Conservation (phyloP, 2,797 vertebrate genomes). For the Pseudomugil gertrudae region DNA sequence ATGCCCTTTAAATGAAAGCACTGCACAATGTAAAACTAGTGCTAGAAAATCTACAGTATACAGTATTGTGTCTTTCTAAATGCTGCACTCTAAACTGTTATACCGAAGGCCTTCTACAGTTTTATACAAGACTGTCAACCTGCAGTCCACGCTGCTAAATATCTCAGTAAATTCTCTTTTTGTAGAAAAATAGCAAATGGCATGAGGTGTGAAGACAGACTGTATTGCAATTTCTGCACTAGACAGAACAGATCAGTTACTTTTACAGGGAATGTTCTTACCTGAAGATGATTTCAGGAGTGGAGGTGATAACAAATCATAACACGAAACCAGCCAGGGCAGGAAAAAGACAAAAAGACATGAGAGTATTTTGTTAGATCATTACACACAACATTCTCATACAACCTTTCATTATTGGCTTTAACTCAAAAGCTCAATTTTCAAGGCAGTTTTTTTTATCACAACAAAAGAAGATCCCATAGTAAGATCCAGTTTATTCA, state of each 20-base stretch:
- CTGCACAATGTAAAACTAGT: not conserved
- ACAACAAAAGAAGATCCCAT: conserved; percentile 11
- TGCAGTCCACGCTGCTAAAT: not conserved
- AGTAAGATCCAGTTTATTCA: conserved; percentile 24
- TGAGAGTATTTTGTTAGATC: conserved; percentile 58
- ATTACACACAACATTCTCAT: conserved; percentile 33
- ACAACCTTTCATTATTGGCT: conserved; percentile 27
- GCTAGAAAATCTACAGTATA: not conserved
- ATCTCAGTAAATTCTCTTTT: conserved; percentile 23
- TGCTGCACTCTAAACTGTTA: not conserved
- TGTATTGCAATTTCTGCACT: conserved; percentile 26
- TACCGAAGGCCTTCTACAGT: not conserved
- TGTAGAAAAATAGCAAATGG: conserved; percentile 13
- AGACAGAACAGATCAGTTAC: conserved; percentile 19
- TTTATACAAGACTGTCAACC: not conserved
- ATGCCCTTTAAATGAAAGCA: too few species aligned
- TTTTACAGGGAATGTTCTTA: conserved; percentile 56
- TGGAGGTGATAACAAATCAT: conserved; percentile 9
- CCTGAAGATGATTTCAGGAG: conserved; percentile 62
- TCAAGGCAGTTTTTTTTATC: conserved; percentile 18
- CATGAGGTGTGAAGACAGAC: conserved; percentile 18
- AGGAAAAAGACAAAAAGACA: conserved; percentile 32
- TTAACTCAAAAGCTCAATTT: conserved; percentile 4
- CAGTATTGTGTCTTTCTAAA: not conserved
- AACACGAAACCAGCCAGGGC: conserved; percentile 21